Evolutionary conservation across 2,113 vertebrate species (phyloP).

Genomic region (Larimichthys crocea): DNA sequence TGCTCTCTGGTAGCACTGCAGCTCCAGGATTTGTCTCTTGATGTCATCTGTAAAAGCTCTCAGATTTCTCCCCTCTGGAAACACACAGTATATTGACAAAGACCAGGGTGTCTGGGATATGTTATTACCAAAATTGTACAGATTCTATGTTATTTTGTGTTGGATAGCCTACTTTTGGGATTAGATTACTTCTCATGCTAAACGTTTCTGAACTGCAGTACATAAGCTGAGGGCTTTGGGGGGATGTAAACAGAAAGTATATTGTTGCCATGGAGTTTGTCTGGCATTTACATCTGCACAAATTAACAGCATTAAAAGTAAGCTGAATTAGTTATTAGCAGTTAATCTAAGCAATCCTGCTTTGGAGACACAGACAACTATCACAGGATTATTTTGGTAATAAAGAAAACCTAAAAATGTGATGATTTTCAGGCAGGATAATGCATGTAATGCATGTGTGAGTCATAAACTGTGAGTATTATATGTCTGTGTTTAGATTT

Average conservation of each 20-base stretch:
- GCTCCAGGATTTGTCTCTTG: background rate
- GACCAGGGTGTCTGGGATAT: background rate
- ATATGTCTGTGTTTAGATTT: background rate
- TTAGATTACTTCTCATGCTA: background rate
- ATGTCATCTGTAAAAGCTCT: background rate
- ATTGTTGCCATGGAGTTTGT: background rate
- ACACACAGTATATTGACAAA: background rate
- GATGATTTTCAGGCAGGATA: background rate
- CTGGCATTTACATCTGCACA: background rate
- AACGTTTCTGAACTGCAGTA: background rate
- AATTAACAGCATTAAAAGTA: background rate
- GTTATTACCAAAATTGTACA: background rate
- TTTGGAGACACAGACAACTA: background rate
- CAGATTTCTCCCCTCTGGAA: background rate
- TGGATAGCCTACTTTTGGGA: background rate
- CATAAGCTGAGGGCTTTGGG: too few relatives aligned
- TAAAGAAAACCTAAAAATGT: background rate
- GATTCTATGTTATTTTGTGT: background rate
- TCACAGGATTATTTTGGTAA: background rate
- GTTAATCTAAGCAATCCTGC: background rate
- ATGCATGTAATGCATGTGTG: too few relatives aligned
- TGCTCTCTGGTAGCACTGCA: background rate
- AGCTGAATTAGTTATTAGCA: background rate
- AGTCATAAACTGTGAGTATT: background rate
- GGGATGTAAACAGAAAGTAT: background rate